These are phyloP conservation scores for Verasper variegatus DNA, from an alignment of 2,113 vertebrate species.

Conservation along the genomic window DNA sequence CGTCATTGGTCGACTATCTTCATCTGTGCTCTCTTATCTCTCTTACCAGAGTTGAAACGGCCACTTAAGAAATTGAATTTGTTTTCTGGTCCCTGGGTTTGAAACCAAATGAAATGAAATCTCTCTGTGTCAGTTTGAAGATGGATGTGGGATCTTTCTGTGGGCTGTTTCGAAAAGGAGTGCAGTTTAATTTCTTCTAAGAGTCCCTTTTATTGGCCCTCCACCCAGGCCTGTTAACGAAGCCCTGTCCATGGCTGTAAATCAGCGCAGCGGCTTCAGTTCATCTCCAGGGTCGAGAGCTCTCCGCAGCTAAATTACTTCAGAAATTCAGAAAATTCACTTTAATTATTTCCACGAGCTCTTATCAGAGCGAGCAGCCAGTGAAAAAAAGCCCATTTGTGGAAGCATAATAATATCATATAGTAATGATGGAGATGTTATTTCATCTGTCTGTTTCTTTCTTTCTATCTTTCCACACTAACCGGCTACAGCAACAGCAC, in stretches of 20 bases:
- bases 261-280: slow-evolving; percentile 9
- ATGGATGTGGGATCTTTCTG: background rate
- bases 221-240: background rate
- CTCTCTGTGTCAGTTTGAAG: background rate
- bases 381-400: slow-evolving; percentile 12
- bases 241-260: slow-evolving; percentile 22
- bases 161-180: slow-evolving; percentile 7
- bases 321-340: slow-evolving; percentile 55
- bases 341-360: slow-evolving; percentile 62
- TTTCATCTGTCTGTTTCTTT: no score
- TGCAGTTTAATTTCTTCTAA: slow-evolving; percentile 24
- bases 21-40: slow-evolving; percentile 1
- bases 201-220: slow-evolving; percentile 11
- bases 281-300: slow-evolving; percentile 51
- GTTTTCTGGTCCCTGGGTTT: background rate
- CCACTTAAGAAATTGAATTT: background rate
- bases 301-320: slow-evolving; percentile 55
- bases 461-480: no score
- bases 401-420: no score
- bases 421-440: background rate
- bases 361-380: background rate
- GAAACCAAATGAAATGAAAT: background rate
- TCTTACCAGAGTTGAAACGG: background rate
- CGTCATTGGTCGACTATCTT: background rate
- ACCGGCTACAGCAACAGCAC: no score